Percentiles rank a stretch among this genome's conserved stretches.
Evolutionary conservation across 2,113 vertebrate genomes (phyloP).

Genomic region (Monarcha castaneiventris): DNA sequence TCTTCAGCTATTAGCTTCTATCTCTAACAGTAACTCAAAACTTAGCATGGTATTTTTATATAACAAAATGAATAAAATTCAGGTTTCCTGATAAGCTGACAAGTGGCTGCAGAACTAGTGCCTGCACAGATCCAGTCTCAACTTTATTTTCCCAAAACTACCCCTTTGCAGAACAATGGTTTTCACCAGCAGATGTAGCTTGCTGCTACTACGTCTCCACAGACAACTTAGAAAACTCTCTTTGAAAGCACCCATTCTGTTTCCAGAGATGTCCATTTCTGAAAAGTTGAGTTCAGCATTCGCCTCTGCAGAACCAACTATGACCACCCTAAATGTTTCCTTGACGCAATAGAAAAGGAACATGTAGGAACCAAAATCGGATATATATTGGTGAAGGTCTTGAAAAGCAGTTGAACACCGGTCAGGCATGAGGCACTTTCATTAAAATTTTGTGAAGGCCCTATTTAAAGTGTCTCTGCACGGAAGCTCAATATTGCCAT

Average conservation of each 20-base stretch:
- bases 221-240: not conserved
- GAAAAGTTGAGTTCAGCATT: not conserved
- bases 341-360: not conserved
- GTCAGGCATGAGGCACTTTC: not conserved
- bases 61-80: not conserved
- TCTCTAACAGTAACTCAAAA: not conserved
- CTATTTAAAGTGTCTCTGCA: not conserved
- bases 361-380: not conserved
- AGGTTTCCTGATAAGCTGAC: not conserved
- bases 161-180: not conserved
- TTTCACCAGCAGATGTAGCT: not conserved
- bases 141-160: not conserved
- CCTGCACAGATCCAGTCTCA: not conserved
- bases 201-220: not conserved
- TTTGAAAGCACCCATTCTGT: not conserved
- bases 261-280: not conserved
- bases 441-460: not conserved
- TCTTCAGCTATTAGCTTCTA: not conserved
- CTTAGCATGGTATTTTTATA: not conserved
- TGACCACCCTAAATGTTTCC: not conserved
- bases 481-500: not conserved
- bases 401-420: not conserved
- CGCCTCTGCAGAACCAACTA: not conserved
- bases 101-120: not conserved
- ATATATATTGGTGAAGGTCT: not conserved